phyloP scores from a whole-genome alignment of 2,888 invertebrate species.

The Standfussiana lucernea region DNA sequence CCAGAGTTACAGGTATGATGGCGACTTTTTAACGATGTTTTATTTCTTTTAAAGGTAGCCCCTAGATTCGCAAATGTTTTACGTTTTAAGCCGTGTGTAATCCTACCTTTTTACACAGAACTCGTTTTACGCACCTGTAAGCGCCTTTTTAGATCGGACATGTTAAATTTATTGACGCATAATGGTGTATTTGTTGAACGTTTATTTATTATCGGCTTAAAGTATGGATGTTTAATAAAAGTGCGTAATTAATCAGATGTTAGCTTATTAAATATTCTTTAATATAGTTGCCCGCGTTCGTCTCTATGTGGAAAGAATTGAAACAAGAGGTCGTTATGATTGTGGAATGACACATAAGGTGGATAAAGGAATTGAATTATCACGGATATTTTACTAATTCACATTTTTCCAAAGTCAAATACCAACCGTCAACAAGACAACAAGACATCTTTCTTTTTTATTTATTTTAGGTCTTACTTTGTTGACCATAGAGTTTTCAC shows the following conservation, averaged over 20 bases:
- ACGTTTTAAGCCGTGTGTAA: constrained; percentile 45
- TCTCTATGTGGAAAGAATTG: too few species aligned
- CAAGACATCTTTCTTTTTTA: too few species aligned
- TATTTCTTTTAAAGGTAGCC: constrained; percentile 26
- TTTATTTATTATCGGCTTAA: constrained; percentile 10
- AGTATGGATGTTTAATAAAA: background rate
- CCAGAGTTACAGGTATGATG: constrained; percentile 44
- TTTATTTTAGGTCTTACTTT: too few species aligned
- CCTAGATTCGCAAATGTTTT: constrained; percentile 43
- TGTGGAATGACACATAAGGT: too few species aligned
- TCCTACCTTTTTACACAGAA: constrained; percentile 41
- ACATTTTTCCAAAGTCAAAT: too few species aligned
- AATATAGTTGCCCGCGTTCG: too few species aligned
- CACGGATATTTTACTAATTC: too few species aligned
- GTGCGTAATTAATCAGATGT: background rate
- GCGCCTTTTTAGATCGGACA: constrained; percentile 37
- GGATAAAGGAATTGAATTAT: too few species aligned
- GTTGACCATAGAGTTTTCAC: too few species aligned
- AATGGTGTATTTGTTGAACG: constrained; percentile 28
- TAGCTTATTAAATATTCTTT: too few species aligned
- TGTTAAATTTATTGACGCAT: constrained; percentile 38
- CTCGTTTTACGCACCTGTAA: constrained; percentile 54
- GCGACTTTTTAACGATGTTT: constrained; percentile 34
- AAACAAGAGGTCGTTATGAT: too few species aligned
- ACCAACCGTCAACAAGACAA: too few species aligned